Evolutionary conservation across 2,113 vertebrate genomes (phyloP).

Genomic region (Phaetusa simplex): DNA sequence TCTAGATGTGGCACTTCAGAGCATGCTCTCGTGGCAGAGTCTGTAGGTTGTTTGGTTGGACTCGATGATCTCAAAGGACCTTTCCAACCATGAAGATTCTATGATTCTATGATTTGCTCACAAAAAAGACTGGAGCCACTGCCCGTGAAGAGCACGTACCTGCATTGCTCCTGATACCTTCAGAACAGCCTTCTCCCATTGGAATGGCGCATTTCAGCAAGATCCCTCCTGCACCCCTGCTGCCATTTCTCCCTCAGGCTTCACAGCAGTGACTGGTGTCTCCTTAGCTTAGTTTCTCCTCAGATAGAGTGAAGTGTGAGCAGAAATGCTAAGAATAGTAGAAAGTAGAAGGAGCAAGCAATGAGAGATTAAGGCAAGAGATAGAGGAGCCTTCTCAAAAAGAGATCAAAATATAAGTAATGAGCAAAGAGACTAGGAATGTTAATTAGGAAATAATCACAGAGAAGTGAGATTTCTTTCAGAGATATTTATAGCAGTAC

Average conservation of each 20-base stretch:
- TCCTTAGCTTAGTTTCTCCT: not conserved
- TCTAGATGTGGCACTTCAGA: no score
- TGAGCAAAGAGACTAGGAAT: not conserved
- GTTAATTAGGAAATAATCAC: not conserved
- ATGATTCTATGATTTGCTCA: not conserved
- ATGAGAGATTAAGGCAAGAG: not conserved
- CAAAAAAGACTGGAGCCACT: not conserved
- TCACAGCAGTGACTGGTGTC: not conserved
- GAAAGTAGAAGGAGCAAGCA: not conserved
- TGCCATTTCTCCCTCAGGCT: not conserved
- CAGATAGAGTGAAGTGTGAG: not conserved
- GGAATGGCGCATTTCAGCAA: not conserved
- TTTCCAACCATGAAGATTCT: no score
- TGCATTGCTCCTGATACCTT: not conserved
- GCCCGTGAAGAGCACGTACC: not conserved
- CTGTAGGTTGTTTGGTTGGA: no score
- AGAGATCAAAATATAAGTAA: not conserved
- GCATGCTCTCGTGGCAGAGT: no score
- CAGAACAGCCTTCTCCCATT: not conserved
- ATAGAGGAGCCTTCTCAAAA: not conserved
- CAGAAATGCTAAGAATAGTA: not conserved
- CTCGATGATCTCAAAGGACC: no score
- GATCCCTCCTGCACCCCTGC: not conserved
- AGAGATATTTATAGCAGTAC: not conserved
- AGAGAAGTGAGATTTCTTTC: not conserved